These are phyloP conservation scores for Eupeodes latifasciatus DNA, from an alignment of 2,888 invertebrate genomes.

Conservation along the genomic window DNA sequence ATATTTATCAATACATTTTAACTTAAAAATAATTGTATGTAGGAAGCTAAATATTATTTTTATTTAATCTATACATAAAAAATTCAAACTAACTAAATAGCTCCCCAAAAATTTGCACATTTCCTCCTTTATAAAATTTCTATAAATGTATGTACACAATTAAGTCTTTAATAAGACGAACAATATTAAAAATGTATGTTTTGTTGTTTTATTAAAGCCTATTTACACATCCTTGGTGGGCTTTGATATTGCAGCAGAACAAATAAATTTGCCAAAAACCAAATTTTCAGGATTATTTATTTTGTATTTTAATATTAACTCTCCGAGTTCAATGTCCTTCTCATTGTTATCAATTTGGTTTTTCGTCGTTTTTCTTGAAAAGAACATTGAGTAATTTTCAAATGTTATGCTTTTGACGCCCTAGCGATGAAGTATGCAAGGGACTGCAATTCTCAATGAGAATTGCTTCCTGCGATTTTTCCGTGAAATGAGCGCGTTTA, in stretches of 20 bases:
- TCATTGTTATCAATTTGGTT: conserved; percentile 58
- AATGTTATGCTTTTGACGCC: conserved; percentile 82
- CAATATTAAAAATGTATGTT: conserved; percentile 3
- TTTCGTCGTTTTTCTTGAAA: conserved; percentile 70
- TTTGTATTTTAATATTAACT: no score
- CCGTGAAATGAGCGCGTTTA: conserved; percentile 82
- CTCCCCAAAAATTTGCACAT: conserved; percentile 58
- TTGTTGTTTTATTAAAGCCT: conserved; percentile 15
- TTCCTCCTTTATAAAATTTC: conserved; percentile 39
- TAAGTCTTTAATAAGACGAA: conserved; percentile 27
- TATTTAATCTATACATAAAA: neutral
- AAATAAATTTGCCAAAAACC: conserved; percentile 11
- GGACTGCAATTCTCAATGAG: conserved; percentile 81
- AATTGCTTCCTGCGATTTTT: conserved; percentile 77
- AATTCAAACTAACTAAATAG: neutral
- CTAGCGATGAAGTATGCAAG: conserved; percentile 82
- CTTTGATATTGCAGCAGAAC: conserved; percentile 37
- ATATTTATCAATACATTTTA: neutral
- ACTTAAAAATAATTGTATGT: neutral
- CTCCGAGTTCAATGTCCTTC: conserved; percentile 42
- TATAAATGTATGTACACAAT: conserved; percentile 10
- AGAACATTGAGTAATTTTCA: conserved; percentile 80
- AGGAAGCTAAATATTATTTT: neutral
- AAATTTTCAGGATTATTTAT: conserved; percentile 12
- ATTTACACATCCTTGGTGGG: conserved; percentile 62